These are phyloP conservation scores for Rhinoptilus africanus DNA, from an alignment of 2,113 vertebrate genomes.

Conservation along the genomic window DNA sequence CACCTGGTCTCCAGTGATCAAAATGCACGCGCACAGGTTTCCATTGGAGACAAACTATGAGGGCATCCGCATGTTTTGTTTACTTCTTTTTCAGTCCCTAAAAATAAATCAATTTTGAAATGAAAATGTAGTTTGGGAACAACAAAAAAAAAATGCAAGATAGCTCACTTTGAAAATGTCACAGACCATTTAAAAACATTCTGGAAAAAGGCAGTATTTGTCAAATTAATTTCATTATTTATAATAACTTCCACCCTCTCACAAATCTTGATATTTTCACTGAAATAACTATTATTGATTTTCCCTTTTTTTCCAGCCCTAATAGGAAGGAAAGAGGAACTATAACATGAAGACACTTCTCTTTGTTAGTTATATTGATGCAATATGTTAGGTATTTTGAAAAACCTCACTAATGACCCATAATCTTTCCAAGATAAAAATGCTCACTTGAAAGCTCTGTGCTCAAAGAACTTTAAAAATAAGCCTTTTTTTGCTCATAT, in stretches of 20 bases:
- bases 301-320: not conserved
- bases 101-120: not conserved
- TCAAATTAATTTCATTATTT: slow-evolving; percentile 1
- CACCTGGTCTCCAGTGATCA: not conserved
- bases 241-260: not conserved
- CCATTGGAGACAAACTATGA: not conserved
- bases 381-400: not conserved
- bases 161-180: not conserved
- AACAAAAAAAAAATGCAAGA: not conserved
- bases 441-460: not conserved
- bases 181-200: not conserved
- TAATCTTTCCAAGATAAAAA: not conserved
- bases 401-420: not conserved
- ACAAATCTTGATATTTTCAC: not conserved
- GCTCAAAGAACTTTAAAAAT: not conserved
- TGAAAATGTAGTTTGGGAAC: not conserved
- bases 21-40: not conserved
- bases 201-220: not conserved
- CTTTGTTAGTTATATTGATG: not conserved
- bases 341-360: not conserved
- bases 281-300: not conserved
- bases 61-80: rapidly evolving
- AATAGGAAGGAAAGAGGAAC: not conserved
- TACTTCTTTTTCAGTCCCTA: not conserved
- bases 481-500: not conserved